Percentiles rank a stretch among this genome's conserved stretches.
Conservation (phyloP, 2,888 invertebrate genomes). For the Stenichneumon culpator region DNA sequence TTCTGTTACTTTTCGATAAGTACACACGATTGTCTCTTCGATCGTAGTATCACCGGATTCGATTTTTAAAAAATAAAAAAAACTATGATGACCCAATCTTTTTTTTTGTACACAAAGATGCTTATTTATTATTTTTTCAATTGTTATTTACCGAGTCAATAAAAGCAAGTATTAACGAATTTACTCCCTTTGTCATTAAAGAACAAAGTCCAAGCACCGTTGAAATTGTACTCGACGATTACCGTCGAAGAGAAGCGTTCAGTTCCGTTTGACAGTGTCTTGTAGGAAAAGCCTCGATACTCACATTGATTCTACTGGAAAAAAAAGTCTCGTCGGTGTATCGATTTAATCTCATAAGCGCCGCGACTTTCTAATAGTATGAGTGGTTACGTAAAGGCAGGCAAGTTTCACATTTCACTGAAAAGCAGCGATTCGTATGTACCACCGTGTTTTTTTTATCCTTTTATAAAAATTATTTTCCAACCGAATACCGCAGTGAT, state of each 20-base stretch:
- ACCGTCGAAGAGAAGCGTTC: conserved; percentile 46
- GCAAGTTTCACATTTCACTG: conserved; percentile 69
- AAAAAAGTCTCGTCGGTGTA: conserved; percentile 34
- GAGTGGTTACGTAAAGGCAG: conserved; percentile 65
- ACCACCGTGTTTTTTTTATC: neutral
- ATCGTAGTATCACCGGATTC: neutral
- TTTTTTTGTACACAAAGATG: conserved; percentile 7
- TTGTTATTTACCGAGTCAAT: conserved; percentile 18
- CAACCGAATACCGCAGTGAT: neutral
- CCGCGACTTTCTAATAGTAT: conserved; percentile 65
- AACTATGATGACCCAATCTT: neutral
- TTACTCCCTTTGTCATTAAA: neutral
- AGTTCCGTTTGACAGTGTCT: conserved; percentile 12
- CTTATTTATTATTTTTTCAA: conserved; percentile 40
- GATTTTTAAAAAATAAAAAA: neutral
- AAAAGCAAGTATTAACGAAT: conserved; percentile 1
- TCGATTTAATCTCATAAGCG: conserved; percentile 37
- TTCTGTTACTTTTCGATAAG: conserved; percentile 1
- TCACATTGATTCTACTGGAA: conserved; percentile 9
- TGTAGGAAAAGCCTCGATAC: conserved; percentile 23
- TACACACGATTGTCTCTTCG: neutral
- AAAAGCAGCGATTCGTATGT: conserved; percentile 48
- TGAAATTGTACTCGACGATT: neutral
- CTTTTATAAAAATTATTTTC: neutral
- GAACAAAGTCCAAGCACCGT: neutral